Conservation (phyloP, 2,113 vertebrate species). For the Ancistrus triradiatus region DNA sequence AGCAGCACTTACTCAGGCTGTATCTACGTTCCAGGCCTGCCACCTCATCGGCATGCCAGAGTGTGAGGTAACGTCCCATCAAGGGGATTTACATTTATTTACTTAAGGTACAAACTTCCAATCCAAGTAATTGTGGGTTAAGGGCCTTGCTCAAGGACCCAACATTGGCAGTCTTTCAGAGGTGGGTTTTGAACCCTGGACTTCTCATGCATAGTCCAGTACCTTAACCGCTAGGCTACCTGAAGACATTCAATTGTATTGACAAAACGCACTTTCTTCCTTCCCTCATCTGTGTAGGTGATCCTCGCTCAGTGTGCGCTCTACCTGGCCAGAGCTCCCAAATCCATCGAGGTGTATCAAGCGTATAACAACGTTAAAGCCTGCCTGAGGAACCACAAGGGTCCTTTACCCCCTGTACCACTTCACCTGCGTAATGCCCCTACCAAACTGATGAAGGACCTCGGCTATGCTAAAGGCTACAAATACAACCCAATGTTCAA, state of each 20-base stretch:
- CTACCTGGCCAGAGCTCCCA: constrained; percentile 86
- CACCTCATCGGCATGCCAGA: constrained; percentile 98
- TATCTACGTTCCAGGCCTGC: constrained; percentile 91
- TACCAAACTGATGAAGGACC: constrained; percentile 86
- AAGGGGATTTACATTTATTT: too few relatives aligned
- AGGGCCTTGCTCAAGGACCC: too few relatives aligned
- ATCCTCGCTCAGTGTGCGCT: constrained; percentile 91
- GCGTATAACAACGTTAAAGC: constrained; percentile 86
- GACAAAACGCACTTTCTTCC: neutral
- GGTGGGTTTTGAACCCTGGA: too few relatives aligned
- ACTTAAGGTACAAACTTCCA: too few relatives aligned
- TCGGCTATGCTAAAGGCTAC: constrained; percentile 89
- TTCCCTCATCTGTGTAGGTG: constrained; percentile 68
- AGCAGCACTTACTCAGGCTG: constrained; percentile 84
- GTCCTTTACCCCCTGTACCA: constrained; percentile 86
- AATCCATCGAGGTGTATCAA: constrained; percentile 84
- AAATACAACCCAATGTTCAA: constrained; percentile 86
- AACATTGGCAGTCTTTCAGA: too few relatives aligned
- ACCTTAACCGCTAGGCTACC: too few relatives aligned
- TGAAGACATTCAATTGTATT: too few relatives aligned
- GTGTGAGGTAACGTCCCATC: constrained; percentile 80
- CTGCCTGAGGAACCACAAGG: constrained; percentile 81
- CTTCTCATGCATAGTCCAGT: too few relatives aligned
- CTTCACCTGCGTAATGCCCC: constrained; percentile 91
- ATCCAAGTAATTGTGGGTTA: too few relatives aligned